A percentile compares a stretch with the other conserved stretches of the same genome.
Conservation (phyloP, 1,140 invertebrate species). For the Archivesica marissinica region DNA sequence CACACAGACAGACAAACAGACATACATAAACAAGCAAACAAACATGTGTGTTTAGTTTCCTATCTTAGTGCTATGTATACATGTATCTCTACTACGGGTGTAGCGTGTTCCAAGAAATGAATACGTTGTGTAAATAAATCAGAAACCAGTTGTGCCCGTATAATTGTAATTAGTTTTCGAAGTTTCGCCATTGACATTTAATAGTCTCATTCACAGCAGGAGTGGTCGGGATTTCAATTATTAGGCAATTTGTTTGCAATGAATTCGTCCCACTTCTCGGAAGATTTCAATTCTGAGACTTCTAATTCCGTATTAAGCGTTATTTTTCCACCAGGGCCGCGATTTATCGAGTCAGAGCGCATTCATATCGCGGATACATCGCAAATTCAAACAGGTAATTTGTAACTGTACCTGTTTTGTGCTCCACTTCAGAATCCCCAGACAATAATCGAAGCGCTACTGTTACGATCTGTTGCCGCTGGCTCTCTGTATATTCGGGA, state of each 20-base stretch:
- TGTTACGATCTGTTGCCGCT: neutral
- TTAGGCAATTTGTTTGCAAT: slow-evolving; percentile 18
- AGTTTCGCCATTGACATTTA: too few relatives aligned
- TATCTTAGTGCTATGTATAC: too few relatives aligned
- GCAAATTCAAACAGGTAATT: slow-evolving; percentile 29
- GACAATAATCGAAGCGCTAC: neutral
- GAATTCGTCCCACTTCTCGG: neutral
- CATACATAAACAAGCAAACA: too few relatives aligned
- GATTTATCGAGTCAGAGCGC: neutral
- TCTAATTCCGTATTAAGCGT: slow-evolving; percentile 2
- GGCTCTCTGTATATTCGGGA: neutral
- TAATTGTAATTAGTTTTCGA: too few relatives aligned
- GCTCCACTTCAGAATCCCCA: neutral
- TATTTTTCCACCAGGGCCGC: neutral
- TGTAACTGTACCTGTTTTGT: slow-evolving; percentile 15
- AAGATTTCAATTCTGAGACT: slow-evolving; percentile 14
- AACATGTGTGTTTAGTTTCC: too few relatives aligned
- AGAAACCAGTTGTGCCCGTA: too few relatives aligned
- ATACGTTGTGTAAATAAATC: too few relatives aligned
- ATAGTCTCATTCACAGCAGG: neutral
- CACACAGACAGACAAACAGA: too few relatives aligned
- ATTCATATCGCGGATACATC: neutral
- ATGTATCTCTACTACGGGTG: too few relatives aligned
- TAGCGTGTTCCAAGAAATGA: too few relatives aligned
- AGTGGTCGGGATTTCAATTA: slow-evolving; percentile 21